Percentiles rank a stretch among this genome's conserved stretches.
Conservation (phyloP, 2,797 vertebrate species). For the Malurus leucopterus region DNA sequence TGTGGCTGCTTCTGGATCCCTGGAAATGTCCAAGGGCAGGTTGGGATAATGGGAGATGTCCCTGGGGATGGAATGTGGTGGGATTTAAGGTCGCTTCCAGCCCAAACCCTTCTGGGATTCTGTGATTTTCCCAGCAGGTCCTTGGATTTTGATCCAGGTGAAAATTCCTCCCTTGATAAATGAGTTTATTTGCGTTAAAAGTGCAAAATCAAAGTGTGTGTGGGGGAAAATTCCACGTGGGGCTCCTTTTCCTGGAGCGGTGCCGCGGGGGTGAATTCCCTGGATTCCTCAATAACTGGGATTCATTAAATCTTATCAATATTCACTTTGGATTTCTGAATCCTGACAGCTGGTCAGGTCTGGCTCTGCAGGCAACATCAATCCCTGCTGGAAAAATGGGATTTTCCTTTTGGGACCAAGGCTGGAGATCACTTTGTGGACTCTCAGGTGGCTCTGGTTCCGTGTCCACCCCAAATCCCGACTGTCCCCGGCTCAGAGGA, state of each 20-base stretch:
- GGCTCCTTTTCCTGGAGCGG: accelerated
- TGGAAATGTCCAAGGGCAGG: neutral
- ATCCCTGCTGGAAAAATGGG: neutral
- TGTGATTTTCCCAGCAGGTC: neutral
- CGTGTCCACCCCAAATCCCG: neutral
- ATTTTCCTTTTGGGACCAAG: neutral
- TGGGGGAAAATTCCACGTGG: accelerated
- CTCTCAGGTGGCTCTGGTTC: neutral
- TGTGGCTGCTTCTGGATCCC: neutral
- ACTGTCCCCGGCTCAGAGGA: accelerated
- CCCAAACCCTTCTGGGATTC: neutral
- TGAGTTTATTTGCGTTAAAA: neutral
- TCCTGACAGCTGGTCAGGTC: accelerated
- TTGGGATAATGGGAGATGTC: accelerated
- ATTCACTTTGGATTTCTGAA: neutral
- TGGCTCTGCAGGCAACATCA: neutral
- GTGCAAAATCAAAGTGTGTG: neutral
- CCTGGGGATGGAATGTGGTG: neutral
- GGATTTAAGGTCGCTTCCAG: neutral
- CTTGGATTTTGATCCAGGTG: neutral
- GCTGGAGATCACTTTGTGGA: neutral
- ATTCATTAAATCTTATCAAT: neutral
- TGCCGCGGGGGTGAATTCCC: neutral
- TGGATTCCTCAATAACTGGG: neutral
- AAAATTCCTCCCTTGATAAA: neutral